Evolutionary conservation across 2,797 vertebrate species (phyloP).

Genomic region (Hozukius guyotensis): DNA sequence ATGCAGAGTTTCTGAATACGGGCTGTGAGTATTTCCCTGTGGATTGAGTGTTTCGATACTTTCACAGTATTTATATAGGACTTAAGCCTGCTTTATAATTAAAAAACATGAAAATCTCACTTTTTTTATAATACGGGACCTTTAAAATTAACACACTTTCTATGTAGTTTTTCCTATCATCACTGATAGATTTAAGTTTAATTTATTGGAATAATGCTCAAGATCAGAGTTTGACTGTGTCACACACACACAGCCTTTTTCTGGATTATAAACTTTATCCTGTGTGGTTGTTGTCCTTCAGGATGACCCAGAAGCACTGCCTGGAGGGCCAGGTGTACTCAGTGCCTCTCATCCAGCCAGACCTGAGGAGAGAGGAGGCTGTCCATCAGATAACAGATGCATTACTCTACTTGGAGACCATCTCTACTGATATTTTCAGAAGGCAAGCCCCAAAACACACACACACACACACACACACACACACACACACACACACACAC

Average conservation of each 20-base stretch:
- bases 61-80: too few relatives aligned
- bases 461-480: conserved; percentile 1
- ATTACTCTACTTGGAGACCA: conserved; percentile 88
- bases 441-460: conserved; percentile 76
- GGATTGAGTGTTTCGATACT: too few relatives aligned
- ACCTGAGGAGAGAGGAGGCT: conserved; percentile 90
- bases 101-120: too few relatives aligned
- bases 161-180: neutral
- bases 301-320: conserved; percentile 86
- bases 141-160: neutral
- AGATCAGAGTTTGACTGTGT: neutral
- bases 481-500: neutral
- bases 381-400: conserved; percentile 90
- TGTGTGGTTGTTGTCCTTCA: conserved; percentile 10
- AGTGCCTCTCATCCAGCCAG: conserved; percentile 90
- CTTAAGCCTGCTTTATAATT: too few relatives aligned
- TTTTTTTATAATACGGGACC: too few relatives aligned
- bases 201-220: neutral
- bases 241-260: neutral
- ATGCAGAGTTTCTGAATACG: too few relatives aligned
- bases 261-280: neutral
- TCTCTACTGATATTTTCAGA: conserved; percentile 92
- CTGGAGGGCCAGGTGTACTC: conserved; percentile 91
- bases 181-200: neutral
- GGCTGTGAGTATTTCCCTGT: too few relatives aligned